phyloP scores from a whole-genome alignment of 1,140 invertebrate species.

The Megalopta genalis region DNA sequence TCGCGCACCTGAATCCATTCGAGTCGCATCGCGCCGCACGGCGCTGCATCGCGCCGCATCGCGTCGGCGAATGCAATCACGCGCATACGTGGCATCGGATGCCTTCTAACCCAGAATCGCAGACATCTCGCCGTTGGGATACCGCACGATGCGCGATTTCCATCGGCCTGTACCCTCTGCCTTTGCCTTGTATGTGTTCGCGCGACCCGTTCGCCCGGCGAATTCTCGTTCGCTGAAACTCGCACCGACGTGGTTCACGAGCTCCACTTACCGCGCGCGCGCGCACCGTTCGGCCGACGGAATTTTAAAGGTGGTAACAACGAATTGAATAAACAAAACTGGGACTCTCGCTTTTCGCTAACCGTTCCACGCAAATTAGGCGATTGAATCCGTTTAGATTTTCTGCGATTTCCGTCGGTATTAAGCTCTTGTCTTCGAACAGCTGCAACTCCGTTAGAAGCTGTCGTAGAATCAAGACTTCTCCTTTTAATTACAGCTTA shows the following conservation, averaged over 20 bases:
- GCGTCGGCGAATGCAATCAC: slow-evolving; percentile 52
- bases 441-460: too few relatives aligned
- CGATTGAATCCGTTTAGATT: too few relatives aligned
- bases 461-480: too few relatives aligned
- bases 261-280: too few relatives aligned
- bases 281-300: too few relatives aligned
- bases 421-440: too few relatives aligned
- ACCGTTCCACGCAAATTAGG: too few relatives aligned
- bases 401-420: too few relatives aligned
- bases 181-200: neutral
- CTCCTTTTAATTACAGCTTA: too few relatives aligned
- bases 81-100: slow-evolving; percentile 50
- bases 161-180: neutral
- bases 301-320: too few relatives aligned
- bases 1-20: slow-evolving; percentile 37
- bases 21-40: slow-evolving; percentile 17
- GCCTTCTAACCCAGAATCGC: slow-evolving; percentile 53
- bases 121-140: slow-evolving; percentile 45
- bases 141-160: slow-evolving; percentile 49
- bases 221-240: neutral
- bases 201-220: neutral
- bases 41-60: slow-evolving; percentile 2
- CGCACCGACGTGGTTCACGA: neutral
- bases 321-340: too few relatives aligned
- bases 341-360: too few relatives aligned